Base-by-base conservation (phyloP, 2,113 vertebrate species). In the Centrocercus urophasianus region DNA sequence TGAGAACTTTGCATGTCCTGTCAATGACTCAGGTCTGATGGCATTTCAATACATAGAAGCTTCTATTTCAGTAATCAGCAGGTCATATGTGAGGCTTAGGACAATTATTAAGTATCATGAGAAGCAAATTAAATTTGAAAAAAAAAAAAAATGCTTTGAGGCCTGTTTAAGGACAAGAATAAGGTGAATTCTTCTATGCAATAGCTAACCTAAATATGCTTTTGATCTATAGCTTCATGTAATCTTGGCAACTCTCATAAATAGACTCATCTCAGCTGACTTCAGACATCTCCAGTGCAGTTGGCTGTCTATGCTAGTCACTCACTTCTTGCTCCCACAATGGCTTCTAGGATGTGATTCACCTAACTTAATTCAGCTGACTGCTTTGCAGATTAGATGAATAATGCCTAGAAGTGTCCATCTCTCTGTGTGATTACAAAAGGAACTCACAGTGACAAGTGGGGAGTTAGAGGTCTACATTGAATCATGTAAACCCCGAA, bases 351-450 rank as follows among this genome's bases (percentile, higher is more conserved):
- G 69, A 43, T 43, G 64, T 95, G 93, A 94, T 83, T 93, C 83
- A 86, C 81, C 75, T 86, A 69, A 94, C 92, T 80, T 86, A 81
- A 78, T 90, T 93, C 90, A 94, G 52, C 40, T 22, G 1, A 9
- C 83, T 96, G 50, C 80, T 67, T 93, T 83, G 47, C 34, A 47
- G 73, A 57, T 88, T 43, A 65, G 42, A 88, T 75, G 34, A 95
- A 92, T 83, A 91, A 90, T 34, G 25, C 47, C 61, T 78, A 30
- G 21, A 96, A 83, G 14, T 60, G 63, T 67, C 69, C 78, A 6
- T 42, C 80, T 86, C 65, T 88, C 56, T 70, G 27, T 9, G 1
- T 25, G 42, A 57, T 59, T 78, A 38, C 50, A 64, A 64, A 69
- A 72, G 20, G 10, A 83, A 70, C 11, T 64, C 60, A 34, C 42